Evolutionary conservation across 1,140 invertebrate genomes (phyloP), one percentile per base, ranked within the genome.

Genomic region (Himalopsyche phryganea): DNA sequence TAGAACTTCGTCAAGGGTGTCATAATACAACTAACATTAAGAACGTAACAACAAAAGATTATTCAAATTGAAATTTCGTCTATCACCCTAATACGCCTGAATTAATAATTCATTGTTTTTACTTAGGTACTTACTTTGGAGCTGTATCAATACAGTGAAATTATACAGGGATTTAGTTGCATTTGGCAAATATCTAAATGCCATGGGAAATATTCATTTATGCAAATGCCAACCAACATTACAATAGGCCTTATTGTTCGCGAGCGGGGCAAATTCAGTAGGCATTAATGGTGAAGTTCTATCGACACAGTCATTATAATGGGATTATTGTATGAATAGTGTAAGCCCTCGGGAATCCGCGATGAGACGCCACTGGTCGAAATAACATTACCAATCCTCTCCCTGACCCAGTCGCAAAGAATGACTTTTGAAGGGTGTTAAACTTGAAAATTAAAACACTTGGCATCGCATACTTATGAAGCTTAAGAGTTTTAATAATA

Each of bases 231-330:
- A 33, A 18, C 2, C 17, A 28, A 40, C 19, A 28, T 9, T 28
- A 51, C 49, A 41, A 46, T 51, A 19, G 49, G 36, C 49, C n/a
- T 50, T 50, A 36, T 35, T 15, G 44, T 46, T 18, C 19, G 23
- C 3, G 36, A 28, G 23, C 9, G 23, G 23, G 4, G 3, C 3
- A 28, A 28, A 28, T 28, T 28, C 23, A 5, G 23, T 28, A 28
- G 23, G 23, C 9, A 28, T 28, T 28, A 28, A 9, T 9, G 23
- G 3, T 40, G 41, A 51, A 32, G 41, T 50, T 60, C 58, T 32
- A 60, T 60, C 51, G 58, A 60, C 58, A 54, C 58, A n/a, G n/a
- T n/a, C n/a, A 60, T 54, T 50, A 60, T 54, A 54, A 54, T 54
- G 53, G 58, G 50, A 60, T 60, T 54, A 60, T 44, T 46, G 58